A percentile compares a stretch with the other conserved stretches of the same genome.
These are phyloP conservation scores for Smittia aterrima DNA, from an alignment of 2,888 invertebrate genomes.

Conservation along the genomic window DNA sequence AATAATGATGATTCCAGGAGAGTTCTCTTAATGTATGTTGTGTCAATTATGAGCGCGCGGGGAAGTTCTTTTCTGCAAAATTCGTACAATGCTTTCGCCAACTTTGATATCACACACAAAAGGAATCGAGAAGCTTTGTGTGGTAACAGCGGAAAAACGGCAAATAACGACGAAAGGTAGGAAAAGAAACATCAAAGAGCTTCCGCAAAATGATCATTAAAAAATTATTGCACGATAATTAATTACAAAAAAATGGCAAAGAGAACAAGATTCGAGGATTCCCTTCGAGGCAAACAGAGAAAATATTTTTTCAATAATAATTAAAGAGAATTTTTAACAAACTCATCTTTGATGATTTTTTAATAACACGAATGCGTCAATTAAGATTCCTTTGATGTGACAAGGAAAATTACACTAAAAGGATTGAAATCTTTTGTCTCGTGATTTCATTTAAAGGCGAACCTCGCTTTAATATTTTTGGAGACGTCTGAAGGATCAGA, in stretches of 20 bases:
- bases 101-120: conserved; percentile 21
- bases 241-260: conserved; percentile 34
- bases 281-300: not conserved
- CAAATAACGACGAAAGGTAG: conserved; percentile 14
- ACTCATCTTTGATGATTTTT: not conserved
- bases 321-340: not conserved
- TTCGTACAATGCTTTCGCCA: not conserved
- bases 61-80: not conserved
- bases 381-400: conserved; percentile 20
- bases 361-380: conserved; percentile 20
- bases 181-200: conserved; percentile 32
- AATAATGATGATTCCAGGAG: not conserved
- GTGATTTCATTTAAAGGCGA: no score
- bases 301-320: conserved; percentile 1
- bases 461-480: no score
- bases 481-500: no score
- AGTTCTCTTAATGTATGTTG: not conserved
- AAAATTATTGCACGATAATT: conserved; percentile 35
- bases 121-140: conserved; percentile 19
- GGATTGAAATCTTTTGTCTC: not conserved
- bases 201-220: conserved; percentile 42
- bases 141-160: conserved; percentile 15
- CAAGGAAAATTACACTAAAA: not conserved
- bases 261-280: not conserved
- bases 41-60: conserved; percentile 14